phyloP scores from a whole-genome alignment of 2,888 invertebrate species.

The Agriotes lineatus region DNA sequence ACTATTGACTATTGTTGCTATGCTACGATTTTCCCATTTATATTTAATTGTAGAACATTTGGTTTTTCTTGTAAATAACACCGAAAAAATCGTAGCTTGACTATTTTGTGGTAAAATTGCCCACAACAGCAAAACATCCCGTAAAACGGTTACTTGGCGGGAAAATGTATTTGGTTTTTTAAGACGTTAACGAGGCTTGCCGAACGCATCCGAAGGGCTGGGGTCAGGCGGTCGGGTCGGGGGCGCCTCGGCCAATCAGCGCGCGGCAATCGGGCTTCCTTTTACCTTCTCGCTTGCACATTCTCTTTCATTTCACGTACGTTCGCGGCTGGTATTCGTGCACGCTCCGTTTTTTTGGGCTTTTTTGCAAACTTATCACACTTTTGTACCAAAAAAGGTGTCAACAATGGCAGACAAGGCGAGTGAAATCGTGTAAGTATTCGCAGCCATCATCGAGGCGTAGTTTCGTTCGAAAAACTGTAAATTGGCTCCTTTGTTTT shows the following conservation, averaged over 20 bases:
- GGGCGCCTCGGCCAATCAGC: conserved; percentile 51
- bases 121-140: too few relatives aligned
- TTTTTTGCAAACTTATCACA: conserved; percentile 21
- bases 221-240: too few relatives aligned
- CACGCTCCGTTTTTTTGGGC: conserved; percentile 40
- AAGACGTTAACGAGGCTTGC: too few relatives aligned
- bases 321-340: conserved; percentile 47
- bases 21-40: too few relatives aligned
- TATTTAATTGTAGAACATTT: too few relatives aligned
- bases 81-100: too few relatives aligned
- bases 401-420: conserved; percentile 75
- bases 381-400: conserved; percentile 45
- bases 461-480: conserved; percentile 1
- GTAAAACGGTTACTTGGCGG: too few relatives aligned
- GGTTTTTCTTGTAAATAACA: too few relatives aligned
- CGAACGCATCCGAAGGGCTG: too few relatives aligned
- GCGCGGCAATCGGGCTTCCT: conserved; percentile 56
- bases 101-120: too few relatives aligned
- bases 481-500: conserved; percentile 57
- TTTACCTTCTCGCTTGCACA: conserved; percentile 68
- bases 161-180: too few relatives aligned
- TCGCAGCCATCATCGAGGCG: not conserved
- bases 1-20: too few relatives aligned
- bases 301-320: conserved; percentile 64
- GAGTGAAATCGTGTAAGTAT: conserved; percentile 76